Percentiles rank a stretch among this genome's conserved stretches.
Conservation (phyloP, 2,888 invertebrate species). For the Blastobasis adustella region DNA sequence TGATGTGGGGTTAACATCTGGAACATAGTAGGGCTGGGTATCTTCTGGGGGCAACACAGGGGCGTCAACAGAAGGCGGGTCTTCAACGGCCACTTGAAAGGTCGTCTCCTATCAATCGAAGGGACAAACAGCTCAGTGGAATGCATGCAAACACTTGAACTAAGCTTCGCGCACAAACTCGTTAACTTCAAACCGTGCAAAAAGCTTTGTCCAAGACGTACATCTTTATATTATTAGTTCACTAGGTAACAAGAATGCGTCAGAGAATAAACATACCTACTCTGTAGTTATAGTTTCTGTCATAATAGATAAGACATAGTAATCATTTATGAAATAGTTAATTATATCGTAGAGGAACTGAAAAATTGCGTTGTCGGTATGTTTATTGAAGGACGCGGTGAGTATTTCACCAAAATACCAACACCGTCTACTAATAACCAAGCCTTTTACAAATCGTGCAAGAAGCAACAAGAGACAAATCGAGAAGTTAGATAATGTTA, state of each 20-base stretch:
- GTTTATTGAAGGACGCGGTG: conserved; percentile 48
- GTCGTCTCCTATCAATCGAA: conserved; percentile 51
- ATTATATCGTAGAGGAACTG: no score
- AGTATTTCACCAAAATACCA: conserved; percentile 72
- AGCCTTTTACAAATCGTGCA: conserved; percentile 41
- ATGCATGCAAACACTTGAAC: conserved; percentile 65
- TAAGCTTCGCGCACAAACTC: conserved; percentile 47
- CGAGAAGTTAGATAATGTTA: conserved; percentile 56
- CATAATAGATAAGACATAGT: no score
- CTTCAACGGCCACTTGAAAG: conserved; percentile 43
- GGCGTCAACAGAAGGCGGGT: conserved; percentile 29
- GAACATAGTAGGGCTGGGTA: conserved; percentile 46
- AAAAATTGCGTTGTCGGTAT: conserved; percentile 29
- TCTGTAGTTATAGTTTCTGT: no score
- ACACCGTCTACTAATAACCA: conserved; percentile 58
- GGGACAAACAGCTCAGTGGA: conserved; percentile 57
- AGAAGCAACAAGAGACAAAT: conserved; percentile 36
- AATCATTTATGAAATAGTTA: no score
- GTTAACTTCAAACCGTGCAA: conserved; percentile 31
- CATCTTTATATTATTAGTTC: conserved; percentile 30
- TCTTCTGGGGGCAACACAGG: conserved; percentile 31
- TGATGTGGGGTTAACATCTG: conserved; percentile 51
- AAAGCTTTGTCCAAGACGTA: conserved; percentile 58
- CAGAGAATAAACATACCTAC: conserved; percentile 52
- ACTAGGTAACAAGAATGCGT: conserved; percentile 16